Conservation (phyloP, 1,140 invertebrate species). For the Drosophila triauraria region DNA sequence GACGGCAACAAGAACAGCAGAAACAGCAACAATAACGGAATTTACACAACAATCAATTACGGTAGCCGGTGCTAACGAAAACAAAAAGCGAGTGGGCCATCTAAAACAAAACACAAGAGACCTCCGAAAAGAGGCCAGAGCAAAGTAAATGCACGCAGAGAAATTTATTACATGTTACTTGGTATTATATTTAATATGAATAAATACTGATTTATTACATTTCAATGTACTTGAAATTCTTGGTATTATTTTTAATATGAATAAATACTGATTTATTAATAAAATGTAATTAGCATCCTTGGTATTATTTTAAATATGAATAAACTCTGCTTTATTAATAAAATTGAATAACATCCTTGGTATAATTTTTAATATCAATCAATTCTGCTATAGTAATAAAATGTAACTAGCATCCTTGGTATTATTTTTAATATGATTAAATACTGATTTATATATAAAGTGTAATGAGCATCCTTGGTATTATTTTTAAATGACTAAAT, state of each 20-base stretch:
- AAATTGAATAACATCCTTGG: constrained; percentile 3
- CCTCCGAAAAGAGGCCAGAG: constrained; percentile 34
- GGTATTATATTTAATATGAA: neutral
- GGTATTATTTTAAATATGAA: too few species aligned
- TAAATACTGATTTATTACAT: neutral
- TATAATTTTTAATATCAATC: neutral
- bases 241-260: too few species aligned
- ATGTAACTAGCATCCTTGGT: constrained; percentile 1
- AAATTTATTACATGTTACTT: constrained; percentile 1
- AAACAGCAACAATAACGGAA: constrained; percentile 30
- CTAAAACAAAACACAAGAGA: constrained; percentile 49
- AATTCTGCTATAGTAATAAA: neutral
- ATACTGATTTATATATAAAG: too few species aligned
- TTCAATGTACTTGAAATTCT: too few species aligned
- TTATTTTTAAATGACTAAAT: too few species aligned
- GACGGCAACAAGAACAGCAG: constrained; percentile 36
- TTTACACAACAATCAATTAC: constrained; percentile 75
- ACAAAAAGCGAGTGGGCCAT: constrained; percentile 49
- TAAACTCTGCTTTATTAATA: neutral
- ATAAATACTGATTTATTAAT: too few species aligned
- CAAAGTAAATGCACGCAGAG: constrained; percentile 52
- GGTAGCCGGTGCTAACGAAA: constrained; percentile 42
- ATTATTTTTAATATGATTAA: too few species aligned
- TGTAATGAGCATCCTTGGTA: too few species aligned
- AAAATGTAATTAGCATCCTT: too few species aligned